phyloP scores from a whole-genome alignment of 2,797 vertebrate genomes.

The Anabacerthia variegaticeps region DNA sequence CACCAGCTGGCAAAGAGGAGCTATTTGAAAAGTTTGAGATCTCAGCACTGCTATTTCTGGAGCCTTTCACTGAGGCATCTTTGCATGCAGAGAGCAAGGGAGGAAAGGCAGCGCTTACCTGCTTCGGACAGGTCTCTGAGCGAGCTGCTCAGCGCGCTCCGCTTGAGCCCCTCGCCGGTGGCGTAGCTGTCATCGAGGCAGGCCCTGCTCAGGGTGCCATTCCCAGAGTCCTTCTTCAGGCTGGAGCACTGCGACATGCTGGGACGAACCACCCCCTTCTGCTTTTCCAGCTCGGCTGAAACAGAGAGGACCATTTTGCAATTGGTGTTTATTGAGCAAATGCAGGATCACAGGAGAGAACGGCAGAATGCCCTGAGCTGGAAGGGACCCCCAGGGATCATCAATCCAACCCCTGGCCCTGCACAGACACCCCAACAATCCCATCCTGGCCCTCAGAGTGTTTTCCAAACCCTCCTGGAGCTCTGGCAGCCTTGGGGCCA shows the following conservation, averaged over 20 bases:
- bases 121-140: constrained; percentile 94
- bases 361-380: not conserved
- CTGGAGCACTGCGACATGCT: constrained; percentile 91
- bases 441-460: not conserved
- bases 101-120: constrained; percentile 78
- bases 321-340: not conserved
- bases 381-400: too few relatives aligned
- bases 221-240: constrained; percentile 91
- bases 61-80: not conserved
- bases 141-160: constrained; percentile 95
- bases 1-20: not conserved
- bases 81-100: not conserved
- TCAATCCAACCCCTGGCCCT: not conserved
- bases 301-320: not conserved
- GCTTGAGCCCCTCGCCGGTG: constrained; percentile 89
- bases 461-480: too few relatives aligned
- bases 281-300: constrained; percentile 95
- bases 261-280: constrained; percentile 92
- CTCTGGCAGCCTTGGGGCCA: not conserved
- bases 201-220: constrained; percentile 85
- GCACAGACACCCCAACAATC: not conserved
- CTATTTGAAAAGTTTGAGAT: not conserved
- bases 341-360: not conserved
- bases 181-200: constrained; percentile 96
- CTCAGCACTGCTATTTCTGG: not conserved